Evolutionary conservation across 2,113 vertebrate genomes (phyloP).

Genomic region (Microtus ochrogaster): DNA sequence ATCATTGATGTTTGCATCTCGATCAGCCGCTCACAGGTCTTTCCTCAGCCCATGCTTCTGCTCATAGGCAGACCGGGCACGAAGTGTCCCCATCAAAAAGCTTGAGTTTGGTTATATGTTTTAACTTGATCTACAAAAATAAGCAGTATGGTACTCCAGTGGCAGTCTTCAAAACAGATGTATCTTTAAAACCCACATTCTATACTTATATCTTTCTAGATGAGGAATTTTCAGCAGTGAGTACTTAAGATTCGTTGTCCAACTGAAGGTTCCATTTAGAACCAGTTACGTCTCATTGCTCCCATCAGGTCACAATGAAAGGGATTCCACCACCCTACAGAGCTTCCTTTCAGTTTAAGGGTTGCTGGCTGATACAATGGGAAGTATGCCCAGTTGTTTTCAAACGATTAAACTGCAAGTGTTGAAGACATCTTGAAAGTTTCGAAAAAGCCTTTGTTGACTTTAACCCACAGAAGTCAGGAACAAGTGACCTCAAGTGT

Average conservation of each 20-base stretch:
- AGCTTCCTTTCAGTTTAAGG: slow-evolving; percentile 34
- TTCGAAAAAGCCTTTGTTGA: not conserved
- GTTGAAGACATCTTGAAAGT: not conserved
- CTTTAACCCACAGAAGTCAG: not conserved
- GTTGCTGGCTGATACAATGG: not conserved
- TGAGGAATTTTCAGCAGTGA: not conserved
- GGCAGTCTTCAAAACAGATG: not conserved
- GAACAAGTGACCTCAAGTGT: not conserved
- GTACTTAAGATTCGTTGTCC: not conserved
- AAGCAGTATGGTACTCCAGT: not conserved
- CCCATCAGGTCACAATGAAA: not conserved
- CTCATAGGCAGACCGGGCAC: not conserved
- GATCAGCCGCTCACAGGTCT: not conserved
- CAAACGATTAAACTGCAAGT: not conserved
- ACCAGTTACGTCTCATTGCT: not conserved
- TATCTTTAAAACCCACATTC: not conserved
- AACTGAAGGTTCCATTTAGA: not conserved
- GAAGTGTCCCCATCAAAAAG: not conserved
- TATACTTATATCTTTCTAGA: not conserved
- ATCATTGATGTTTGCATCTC: not conserved
- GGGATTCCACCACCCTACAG: not conserved
- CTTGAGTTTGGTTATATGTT: not conserved
- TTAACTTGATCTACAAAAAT: slow-evolving; percentile 2
- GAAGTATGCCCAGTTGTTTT: not conserved
- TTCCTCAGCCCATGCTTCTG: not conserved